phyloP scores from a whole-genome alignment of 2,797 vertebrate genomes.

The Melanotaenia parkinsoni region DNA sequence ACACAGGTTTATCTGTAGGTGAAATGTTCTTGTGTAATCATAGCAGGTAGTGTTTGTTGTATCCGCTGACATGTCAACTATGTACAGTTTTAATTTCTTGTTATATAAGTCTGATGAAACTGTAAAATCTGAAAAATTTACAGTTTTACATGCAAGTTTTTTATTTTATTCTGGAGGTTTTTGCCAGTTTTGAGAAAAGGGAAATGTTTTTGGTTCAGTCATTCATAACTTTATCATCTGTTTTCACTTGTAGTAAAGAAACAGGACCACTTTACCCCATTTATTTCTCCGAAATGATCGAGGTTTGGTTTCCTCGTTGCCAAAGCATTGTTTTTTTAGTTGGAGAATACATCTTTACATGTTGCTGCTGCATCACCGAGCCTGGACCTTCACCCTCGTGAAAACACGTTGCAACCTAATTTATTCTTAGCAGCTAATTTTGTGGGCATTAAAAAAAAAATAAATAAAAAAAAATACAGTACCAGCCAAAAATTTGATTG shows the following conservation, averaged over 20 bases:
- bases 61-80: background rate
- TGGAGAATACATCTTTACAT: no score
- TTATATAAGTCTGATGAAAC: background rate
- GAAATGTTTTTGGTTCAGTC: background rate
- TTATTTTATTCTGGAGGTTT: background rate
- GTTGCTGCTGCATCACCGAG: background rate
- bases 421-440: background rate
- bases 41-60: background rate
- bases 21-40: background rate
- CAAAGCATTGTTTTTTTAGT: background rate
- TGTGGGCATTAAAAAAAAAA: background rate
- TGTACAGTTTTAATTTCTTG: background rate
- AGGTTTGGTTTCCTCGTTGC: background rate
- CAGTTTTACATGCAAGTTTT: background rate
- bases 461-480: no score
- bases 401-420: background rate
- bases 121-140: background rate
- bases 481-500: background rate
- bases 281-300: background rate
- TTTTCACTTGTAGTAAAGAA: background rate
- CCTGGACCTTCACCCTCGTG: background rate
- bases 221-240: background rate
- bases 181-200: background rate
- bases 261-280: background rate
- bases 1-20: constrained; percentile 32